Conservation (phyloP, 2,113 vertebrate genomes). For the Hippocampus mohnikei region DNA sequence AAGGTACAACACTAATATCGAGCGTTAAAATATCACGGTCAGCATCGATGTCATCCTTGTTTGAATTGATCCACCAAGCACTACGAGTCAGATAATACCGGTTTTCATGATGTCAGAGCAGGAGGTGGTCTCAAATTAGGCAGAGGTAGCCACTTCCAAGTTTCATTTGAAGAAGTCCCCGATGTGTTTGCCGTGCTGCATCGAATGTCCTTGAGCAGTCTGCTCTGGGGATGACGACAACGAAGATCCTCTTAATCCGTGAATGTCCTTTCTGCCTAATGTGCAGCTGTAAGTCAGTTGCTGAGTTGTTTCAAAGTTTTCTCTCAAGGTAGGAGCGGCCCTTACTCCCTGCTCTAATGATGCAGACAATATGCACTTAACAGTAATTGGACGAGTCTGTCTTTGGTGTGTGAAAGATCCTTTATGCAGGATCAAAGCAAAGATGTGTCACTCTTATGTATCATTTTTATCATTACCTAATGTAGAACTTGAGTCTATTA, state of each 20-base stretch:
- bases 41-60: too few relatives aligned
- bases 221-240: not conserved
- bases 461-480: not conserved
- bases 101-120: too few relatives aligned
- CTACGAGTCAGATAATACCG: too few relatives aligned
- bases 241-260: not conserved
- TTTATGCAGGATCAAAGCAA: not conserved
- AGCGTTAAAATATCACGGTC: too few relatives aligned
- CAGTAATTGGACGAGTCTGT: not conserved
- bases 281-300: not conserved
- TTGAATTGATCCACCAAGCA: too few relatives aligned
- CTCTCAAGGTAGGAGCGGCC: not conserved
- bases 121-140: too few relatives aligned
- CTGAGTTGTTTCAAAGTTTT: not conserved
- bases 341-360: not conserved
- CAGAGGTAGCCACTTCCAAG: too few relatives aligned
- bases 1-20: slow-evolving; percentile 74
- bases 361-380: slow-evolving; percentile 1
- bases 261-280: not conserved
- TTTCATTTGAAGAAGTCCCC: too few relatives aligned
- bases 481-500: not conserved
- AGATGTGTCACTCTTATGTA: too few relatives aligned
- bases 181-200: not conserved
- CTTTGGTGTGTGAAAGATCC: not conserved
- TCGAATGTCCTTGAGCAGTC: not conserved